Conservation (phyloP, 2,113 vertebrate species). For the Damaliscus lunatus region DNA sequence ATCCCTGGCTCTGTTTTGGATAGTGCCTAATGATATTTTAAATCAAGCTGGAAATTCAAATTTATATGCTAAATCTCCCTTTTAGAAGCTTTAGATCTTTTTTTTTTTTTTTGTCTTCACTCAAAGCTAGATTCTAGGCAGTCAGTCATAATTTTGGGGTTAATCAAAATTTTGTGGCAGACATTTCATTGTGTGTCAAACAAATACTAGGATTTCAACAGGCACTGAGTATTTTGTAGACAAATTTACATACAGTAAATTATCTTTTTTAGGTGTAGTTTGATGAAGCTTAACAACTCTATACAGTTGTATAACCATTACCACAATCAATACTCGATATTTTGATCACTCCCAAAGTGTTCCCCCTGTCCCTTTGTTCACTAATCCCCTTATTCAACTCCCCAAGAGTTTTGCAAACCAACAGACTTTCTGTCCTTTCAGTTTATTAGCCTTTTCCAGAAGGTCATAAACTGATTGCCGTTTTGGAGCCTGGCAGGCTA, state of each 20-base stretch:
- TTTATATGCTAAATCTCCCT: background rate
- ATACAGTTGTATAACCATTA: background rate
- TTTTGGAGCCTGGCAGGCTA: background rate
- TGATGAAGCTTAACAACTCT: background rate
- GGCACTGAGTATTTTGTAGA: background rate
- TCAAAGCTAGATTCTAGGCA: background rate
- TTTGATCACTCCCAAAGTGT: background rate
- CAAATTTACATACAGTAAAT: background rate
- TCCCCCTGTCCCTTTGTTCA: background rate
- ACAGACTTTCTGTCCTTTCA: background rate
- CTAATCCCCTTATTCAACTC: background rate
- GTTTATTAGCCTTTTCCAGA: background rate
- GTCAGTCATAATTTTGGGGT: background rate
- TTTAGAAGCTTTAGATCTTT: background rate
- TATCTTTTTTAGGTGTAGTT: background rate
- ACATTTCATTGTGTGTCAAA: background rate
- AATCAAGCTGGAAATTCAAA: background rate
- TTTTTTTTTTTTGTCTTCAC: background rate
- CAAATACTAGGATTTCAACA: background rate
- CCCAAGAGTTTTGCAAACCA: background rate
- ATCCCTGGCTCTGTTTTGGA: background rate
- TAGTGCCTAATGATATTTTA: background rate
- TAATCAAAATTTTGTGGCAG: background rate
- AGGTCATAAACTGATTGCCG: background rate
- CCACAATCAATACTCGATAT: background rate